A percentile compares a stretch with the other conserved stretches of the same genome.
Conservation (phyloP, 2,888 invertebrate species). For the Dryobota labecula region DNA sequence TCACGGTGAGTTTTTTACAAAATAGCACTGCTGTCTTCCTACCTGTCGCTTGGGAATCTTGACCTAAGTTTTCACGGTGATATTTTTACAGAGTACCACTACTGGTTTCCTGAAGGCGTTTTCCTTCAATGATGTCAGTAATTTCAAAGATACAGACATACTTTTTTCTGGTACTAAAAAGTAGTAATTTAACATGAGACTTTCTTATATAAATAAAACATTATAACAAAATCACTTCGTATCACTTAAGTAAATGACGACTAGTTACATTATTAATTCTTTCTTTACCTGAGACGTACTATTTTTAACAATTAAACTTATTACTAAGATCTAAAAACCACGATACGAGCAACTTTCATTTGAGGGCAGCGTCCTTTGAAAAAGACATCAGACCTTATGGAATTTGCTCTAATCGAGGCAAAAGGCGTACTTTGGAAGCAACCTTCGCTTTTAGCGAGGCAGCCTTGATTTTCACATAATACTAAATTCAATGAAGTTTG, state of each 20-base stretch:
- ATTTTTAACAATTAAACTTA: neutral
- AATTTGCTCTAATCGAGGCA: constrained; percentile 18
- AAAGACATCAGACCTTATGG: neutral
- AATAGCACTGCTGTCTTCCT: no score
- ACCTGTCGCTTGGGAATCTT: no score
- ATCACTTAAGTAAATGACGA: constrained; percentile 25
- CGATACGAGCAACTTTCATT: neutral
- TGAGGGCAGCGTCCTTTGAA: neutral
- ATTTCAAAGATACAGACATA: no score
- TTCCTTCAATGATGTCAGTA: no score
- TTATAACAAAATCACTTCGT: constrained; percentile 7
- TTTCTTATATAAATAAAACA: neutral
- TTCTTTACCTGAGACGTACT: neutral
- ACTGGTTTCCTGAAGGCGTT: no score
- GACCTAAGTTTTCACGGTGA: no score
- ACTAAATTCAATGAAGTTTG: neutral
- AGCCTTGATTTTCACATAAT: neutral
- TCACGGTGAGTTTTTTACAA: no score
- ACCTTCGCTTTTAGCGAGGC: constrained; percentile 3
- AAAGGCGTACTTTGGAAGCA: constrained; percentile 17
- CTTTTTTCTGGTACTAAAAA: neutral
- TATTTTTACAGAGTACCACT: no score
- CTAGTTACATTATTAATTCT: constrained; percentile 12
- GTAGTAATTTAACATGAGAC: neutral
- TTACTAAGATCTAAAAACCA: constrained; percentile 19